phyloP scores from a whole-genome alignment of 2,888 invertebrate genomes.

The Epirrita christyi region DNA sequence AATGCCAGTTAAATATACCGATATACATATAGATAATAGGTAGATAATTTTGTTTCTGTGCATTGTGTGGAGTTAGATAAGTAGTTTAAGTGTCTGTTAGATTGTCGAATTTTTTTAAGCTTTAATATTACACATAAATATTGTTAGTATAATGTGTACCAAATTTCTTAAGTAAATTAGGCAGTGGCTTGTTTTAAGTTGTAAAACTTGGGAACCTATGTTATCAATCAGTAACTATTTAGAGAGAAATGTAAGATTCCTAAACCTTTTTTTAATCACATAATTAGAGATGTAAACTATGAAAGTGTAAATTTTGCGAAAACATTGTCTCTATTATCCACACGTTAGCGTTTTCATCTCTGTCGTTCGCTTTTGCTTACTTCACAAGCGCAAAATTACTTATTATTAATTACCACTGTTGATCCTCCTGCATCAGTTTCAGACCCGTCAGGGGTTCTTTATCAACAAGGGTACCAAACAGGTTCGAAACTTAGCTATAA shows the following conservation, averaged over 20 bases:
- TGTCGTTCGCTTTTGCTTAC: background rate
- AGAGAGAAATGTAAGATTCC: too few species aligned
- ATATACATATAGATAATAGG: slow-evolving; percentile 52
- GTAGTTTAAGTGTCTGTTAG: slow-evolving; percentile 10
- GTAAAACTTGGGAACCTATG: too few species aligned
- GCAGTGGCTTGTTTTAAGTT: slow-evolving; percentile 19
- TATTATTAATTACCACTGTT: background rate
- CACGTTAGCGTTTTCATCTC: background rate
- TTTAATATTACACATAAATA: background rate
- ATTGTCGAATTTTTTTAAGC: background rate
- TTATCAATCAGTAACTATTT: too few species aligned
- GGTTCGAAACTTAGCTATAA: background rate
- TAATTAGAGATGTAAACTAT: too few species aligned
- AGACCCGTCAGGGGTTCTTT: background rate
- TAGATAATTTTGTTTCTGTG: slow-evolving; percentile 40
- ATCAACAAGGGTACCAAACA: background rate
- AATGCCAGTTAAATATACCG: slow-evolving; percentile 64
- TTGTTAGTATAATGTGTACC: slow-evolving; percentile 5
- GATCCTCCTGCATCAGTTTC: background rate
- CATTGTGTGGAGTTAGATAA: slow-evolving; percentile 44
- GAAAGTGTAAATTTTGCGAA: background rate
- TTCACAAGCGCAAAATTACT: background rate
- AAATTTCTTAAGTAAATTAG: slow-evolving; percentile 2
- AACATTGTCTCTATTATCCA: background rate
- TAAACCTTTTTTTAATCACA: too few species aligned